Evolutionary conservation across 1,140 invertebrate species (phyloP).

Genomic region (Drosophila orena): DNA sequence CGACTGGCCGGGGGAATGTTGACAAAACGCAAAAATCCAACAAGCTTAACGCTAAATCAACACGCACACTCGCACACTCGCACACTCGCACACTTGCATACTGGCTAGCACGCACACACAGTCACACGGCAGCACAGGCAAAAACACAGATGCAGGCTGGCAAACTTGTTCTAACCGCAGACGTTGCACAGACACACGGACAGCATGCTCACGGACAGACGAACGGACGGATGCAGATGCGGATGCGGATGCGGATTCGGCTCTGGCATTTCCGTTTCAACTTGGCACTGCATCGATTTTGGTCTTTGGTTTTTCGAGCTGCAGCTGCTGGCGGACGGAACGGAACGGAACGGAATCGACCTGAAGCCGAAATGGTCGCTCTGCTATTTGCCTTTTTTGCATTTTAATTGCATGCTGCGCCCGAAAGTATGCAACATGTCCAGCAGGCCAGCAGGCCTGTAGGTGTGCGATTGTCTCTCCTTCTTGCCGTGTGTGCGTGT

Average conservation of each 20-base stretch:
- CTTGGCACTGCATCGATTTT: constrained; percentile 77
- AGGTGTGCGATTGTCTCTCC: constrained; percentile 1
- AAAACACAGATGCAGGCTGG: constrained; percentile 22
- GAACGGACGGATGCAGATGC: constrained; percentile 16
- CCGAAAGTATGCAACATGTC: constrained; percentile 76
- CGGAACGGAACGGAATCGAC: neutral
- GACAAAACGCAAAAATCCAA: constrained; percentile 79
- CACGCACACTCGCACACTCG: constrained; percentile 32
- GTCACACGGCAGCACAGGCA: constrained; percentile 3
- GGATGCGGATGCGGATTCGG: constrained; percentile 5
- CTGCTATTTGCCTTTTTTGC: constrained; percentile 75
- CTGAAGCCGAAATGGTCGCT: constrained; percentile 16
- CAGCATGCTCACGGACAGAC: constrained; percentile 27
- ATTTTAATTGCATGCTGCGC: constrained; percentile 82
- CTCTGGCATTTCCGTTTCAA: constrained; percentile 69
- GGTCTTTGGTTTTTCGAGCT: constrained; percentile 65
- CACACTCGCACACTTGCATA: constrained; percentile 5
- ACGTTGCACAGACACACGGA: constrained; percentile 65
- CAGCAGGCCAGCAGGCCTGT: constrained; percentile 13
- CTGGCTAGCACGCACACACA: constrained; percentile 32
- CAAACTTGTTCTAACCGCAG: constrained; percentile 75
- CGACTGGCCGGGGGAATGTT: constrained; percentile 70
- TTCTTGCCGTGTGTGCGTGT: constrained; percentile 8
- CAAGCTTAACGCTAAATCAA: constrained; percentile 79
- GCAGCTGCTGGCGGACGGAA: constrained; percentile 8